A percentile compares a stretch with the other conserved stretches of the same genome.
These are phyloP conservation scores for Lucilia cuprina DNA, from an alignment of 1,140 invertebrate species.

Conservation along the genomic window DNA sequence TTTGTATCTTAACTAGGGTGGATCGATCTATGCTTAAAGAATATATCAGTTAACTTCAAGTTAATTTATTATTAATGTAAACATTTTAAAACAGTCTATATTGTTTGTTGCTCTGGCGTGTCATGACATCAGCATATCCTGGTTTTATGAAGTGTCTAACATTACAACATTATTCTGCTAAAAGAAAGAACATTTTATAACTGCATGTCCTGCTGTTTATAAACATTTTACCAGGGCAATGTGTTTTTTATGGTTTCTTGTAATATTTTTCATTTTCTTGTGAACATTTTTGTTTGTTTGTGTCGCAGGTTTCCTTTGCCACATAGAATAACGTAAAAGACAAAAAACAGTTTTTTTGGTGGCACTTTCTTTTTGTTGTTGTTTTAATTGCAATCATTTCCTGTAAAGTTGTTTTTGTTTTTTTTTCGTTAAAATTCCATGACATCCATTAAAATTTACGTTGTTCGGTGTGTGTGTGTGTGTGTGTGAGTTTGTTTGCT, in stretches of 20 bases:
- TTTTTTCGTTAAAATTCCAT: not conserved
- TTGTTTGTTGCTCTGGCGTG: not conserved
- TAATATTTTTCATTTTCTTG: too few relatives aligned
- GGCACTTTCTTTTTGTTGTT: too few relatives aligned
- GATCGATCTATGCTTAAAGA: too few relatives aligned
- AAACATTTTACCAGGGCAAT: not conserved
- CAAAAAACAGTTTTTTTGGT: not conserved
- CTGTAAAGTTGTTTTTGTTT: not conserved
- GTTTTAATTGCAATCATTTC: not conserved
- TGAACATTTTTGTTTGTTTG: too few relatives aligned
- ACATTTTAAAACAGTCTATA: too few relatives aligned
- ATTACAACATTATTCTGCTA: not conserved
- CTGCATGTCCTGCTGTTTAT: not conserved
- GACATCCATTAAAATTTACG: slow-evolving; percentile 2
- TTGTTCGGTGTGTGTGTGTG: not conserved
- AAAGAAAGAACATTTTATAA: not conserved
- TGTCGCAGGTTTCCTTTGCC: not conserved
- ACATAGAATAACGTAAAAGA: not conserved
- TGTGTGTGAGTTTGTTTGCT: not conserved
- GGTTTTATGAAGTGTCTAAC: not conserved
- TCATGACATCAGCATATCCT: not conserved
- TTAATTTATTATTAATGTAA: too few relatives aligned
- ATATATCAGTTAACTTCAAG: too few relatives aligned
- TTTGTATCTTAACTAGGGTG: too few relatives aligned
- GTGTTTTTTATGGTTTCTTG: not conserved